Evolutionary conservation across 2,113 vertebrate species (phyloP), one percentile per base, ranked within the genome.

Genomic region (Lipophrys pholis): DNA sequence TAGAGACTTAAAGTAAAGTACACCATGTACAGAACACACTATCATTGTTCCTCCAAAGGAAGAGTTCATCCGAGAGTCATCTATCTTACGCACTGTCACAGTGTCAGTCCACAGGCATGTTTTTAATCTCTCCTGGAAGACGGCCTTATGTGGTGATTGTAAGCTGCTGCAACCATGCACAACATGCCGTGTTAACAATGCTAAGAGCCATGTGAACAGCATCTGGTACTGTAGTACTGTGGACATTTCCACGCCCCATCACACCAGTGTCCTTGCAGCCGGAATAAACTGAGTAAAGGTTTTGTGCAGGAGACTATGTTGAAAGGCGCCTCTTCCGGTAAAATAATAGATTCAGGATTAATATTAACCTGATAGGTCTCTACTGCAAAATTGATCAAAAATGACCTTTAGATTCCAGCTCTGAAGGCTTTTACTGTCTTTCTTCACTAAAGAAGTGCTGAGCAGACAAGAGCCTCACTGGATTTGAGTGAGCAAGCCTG

Each of bases 171-270:
- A 75, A 73, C 43, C n/a, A 40, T 57, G 73, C 64, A 81, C 57
- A 80, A 42, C 41, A 50, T 64, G 40, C 41, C 5, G 30, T 16
- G 46, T 63, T 70, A 69, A 79, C 66, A 65, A 57, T 42, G 42
- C 80, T 75, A 72, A 81, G 52, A 84, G 63, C 38, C 69, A 45
- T 52, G 71, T 59, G 43, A 81, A 67, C 70, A 67, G 74, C 69
- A 77, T 62, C 78, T 62, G 69, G 60, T 81, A 52, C 69, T 59
- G 15, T 48, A 76, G 73, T 65, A 70, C 75, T 87, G 78, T 69
- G 68, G 45, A 75, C 61, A 57, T 75, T 85, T 83, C 72, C 78
- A 82, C 7, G 11, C 84, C 76, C 49, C 9, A 30, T 74, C 55
- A 80, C 67, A 64, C 65, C 14, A 46, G 57, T 60, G 39, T 53